These are phyloP conservation scores for Drosophila pseudoobscura DNA, from an alignment of 1,140 invertebrate species.

Conservation along the genomic window DNA sequence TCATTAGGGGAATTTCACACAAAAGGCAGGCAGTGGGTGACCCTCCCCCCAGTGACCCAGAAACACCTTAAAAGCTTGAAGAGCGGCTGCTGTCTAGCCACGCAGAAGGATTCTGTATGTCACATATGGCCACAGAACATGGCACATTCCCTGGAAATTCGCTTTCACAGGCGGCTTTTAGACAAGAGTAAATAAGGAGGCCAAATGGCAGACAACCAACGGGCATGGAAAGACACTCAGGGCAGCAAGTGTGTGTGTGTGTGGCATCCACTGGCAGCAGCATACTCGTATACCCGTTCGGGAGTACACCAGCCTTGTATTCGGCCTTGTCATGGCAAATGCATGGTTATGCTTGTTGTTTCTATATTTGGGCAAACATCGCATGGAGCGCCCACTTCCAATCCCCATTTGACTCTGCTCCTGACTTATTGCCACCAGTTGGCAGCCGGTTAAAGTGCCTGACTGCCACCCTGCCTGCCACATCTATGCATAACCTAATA, in stretches of 20 bases:
- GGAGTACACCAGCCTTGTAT: neutral
- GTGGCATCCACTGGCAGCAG: constrained; percentile 26
- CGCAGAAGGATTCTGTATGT: constrained; percentile 35
- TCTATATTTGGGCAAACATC: constrained; percentile 28
- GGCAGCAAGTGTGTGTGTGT: constrained; percentile 1
- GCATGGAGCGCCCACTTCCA: constrained; percentile 25
- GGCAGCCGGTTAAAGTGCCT: constrained; percentile 58
- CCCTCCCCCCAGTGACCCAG: constrained; percentile 6
- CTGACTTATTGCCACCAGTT: constrained; percentile 56
- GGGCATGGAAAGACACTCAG: constrained; percentile 35
- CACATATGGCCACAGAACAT: constrained; percentile 45
- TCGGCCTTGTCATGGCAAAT: constrained; percentile 47
- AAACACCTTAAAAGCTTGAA: constrained; percentile 29
- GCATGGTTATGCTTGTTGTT: constrained; percentile 19
- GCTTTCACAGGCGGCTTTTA: constrained; percentile 29
- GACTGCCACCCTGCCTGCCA: constrained; percentile 7
- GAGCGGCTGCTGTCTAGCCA: constrained; percentile 9
- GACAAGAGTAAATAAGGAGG: constrained; percentile 58
- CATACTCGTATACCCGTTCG: neutral
- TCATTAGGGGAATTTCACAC: constrained; percentile 51
- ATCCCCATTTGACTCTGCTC: constrained; percentile 35
- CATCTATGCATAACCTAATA: constrained; percentile 63
- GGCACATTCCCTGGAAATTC: constrained; percentile 55
- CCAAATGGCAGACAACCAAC: constrained; percentile 14
- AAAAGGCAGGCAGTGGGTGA: constrained; percentile 46